Evolutionary conservation across 2,113 vertebrate genomes (phyloP).

Genomic region (Serilophus lunatus): DNA sequence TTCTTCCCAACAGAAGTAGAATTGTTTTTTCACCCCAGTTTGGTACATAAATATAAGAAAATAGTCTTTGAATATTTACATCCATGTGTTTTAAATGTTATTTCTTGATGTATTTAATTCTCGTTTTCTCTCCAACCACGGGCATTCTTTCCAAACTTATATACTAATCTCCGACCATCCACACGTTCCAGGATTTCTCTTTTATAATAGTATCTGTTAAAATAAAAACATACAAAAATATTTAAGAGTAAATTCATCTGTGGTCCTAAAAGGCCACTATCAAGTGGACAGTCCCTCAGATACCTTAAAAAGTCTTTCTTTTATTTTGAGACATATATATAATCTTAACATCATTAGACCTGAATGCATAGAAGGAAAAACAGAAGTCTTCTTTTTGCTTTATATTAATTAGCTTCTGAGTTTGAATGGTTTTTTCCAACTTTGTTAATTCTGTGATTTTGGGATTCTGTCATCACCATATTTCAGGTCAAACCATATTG

Average conservation of each 20-base stretch:
- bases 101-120: slow-evolving; percentile 74
- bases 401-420: background rate
- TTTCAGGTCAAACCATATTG: background rate
- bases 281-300: background rate
- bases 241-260: background rate
- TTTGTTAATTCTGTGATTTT: too few species aligned
- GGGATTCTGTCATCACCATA: too few species aligned
- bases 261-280: background rate
- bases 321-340: background rate
- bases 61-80: slow-evolving; percentile 78
- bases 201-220: slow-evolving; percentile 97
- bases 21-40: slow-evolving; percentile 44
- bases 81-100: slow-evolving; percentile 30
- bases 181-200: slow-evolving; percentile 95
- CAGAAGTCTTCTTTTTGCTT: background rate
- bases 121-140: slow-evolving; percentile 94
- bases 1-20: slow-evolving; percentile 71
- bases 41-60: slow-evolving; percentile 81
- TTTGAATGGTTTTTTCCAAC: too few species aligned
- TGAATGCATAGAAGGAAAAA: background rate
- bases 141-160: slow-evolving; percentile 97
- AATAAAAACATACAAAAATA: background rate
- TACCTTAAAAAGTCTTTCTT: background rate
- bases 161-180: slow-evolving; percentile 94
- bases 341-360: background rate